phyloP scores from a whole-genome alignment of 2,888 invertebrate genomes.

The Agriopis leucophaearia region DNA sequence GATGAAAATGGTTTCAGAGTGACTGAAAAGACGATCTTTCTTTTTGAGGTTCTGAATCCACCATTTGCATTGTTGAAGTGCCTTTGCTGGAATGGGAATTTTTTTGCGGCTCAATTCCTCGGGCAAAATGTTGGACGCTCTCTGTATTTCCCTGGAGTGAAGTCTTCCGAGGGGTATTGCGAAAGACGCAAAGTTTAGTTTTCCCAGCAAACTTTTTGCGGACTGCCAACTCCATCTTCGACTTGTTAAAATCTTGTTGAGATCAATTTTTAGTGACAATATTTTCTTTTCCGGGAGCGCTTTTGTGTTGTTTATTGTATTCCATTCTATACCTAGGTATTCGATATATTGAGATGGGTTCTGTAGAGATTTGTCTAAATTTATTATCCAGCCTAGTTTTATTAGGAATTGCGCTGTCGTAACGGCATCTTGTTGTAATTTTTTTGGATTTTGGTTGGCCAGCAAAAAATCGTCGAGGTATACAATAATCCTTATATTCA shows the following conservation, averaged over 20 bases:
- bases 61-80: background rate
- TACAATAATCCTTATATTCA: conserved; percentile 33
- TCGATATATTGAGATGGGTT: conserved; percentile 26
- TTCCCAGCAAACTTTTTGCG: conserved; percentile 30
- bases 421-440: background rate
- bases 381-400: conserved; percentile 41
- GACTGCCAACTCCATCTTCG: conserved; percentile 26
- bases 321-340: conserved; percentile 40
- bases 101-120: conserved; percentile 9
- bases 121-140: conserved; percentile 34
- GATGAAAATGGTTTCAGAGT: background rate
- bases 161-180: conserved; percentile 32
- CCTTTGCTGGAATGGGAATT: conserved; percentile 15
- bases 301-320: conserved; percentile 36
- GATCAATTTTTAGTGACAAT: background rate
- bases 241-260: background rate
- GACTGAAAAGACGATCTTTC: background rate
- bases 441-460: conserved; percentile 16
- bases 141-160: conserved; percentile 33
- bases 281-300: conserved; percentile 22
- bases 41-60: background rate
- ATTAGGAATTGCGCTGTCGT: conserved; percentile 8
- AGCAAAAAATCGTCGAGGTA: conserved; percentile 45
- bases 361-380: conserved; percentile 33
- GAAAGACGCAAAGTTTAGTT: conserved; percentile 29